Conservation (phyloP, 1,140 invertebrate species). For the Schlechtendalia chinensis region DNA sequence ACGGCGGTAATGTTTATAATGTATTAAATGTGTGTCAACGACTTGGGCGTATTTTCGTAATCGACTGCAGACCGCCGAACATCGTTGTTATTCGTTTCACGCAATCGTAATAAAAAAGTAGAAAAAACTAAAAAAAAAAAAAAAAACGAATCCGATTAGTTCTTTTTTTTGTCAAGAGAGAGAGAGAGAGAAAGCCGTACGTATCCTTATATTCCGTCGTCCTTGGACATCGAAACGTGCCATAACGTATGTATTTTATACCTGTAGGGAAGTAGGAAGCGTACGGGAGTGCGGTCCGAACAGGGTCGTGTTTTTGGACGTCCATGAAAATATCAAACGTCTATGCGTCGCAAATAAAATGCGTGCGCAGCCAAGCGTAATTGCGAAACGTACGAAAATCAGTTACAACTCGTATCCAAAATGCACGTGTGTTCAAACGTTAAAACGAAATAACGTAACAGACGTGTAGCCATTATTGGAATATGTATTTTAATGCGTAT, state of each 20-base stretch:
- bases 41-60: constrained; percentile 2
- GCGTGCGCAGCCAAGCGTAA: too few relatives aligned
- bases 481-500: too few relatives aligned
- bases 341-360: too few relatives aligned
- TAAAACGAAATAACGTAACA: too few relatives aligned
- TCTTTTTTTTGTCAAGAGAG: too few relatives aligned
- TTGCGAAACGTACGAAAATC: too few relatives aligned
- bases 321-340: background rate
- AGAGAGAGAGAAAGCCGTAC: constrained; percentile 10
- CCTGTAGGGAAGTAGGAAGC: constrained; percentile 8
- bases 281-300: background rate
- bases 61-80: background rate
- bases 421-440: too few relatives aligned
- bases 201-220: background rate
- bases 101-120: constrained; percentile 18
- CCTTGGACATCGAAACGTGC: constrained; percentile 28
- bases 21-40: background rate
- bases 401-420: too few relatives aligned
- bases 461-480: too few relatives aligned
- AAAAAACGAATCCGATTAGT: background rate
- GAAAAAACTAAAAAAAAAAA: too few relatives aligned
- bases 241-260: background rate
- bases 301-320: constrained; percentile 20
- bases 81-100: constrained; percentile 4
- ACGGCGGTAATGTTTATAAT: too few relatives aligned